These are phyloP conservation scores for Gnathonemus echidnorhynchus DNA, from an alignment of 2,113 vertebrate species.

Conservation along the genomic window DNA sequence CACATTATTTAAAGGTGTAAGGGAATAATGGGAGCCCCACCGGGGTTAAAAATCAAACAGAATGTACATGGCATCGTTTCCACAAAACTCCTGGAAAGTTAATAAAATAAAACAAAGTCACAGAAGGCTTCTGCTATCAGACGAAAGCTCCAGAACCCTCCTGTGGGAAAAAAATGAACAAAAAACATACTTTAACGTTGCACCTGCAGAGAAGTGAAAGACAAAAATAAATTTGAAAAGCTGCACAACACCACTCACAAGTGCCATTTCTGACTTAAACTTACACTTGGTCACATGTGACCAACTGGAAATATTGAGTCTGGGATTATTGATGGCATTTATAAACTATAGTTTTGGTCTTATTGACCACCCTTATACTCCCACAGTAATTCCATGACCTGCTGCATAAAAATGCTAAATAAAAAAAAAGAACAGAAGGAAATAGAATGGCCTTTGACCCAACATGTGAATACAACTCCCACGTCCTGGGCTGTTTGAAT, in stretches of 20 bases:
- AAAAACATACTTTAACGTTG: neutral
- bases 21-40: neutral
- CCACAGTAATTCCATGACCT: neutral
- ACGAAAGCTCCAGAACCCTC: neutral
- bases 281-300: neutral
- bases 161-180: neutral
- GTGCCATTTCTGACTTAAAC: neutral
- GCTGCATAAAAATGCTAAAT: neutral
- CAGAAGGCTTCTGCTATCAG: neutral
- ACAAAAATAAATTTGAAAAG: neutral
- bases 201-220: neutral
- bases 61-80: neutral
- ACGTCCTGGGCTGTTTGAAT: neutral
- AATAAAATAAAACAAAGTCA: neutral
- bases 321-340: neutral
- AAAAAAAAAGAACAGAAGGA: neutral
- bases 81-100: neutral
- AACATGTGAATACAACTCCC: neutral
- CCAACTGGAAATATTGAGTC: neutral
- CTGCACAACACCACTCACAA: neutral
- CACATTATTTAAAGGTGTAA: neutral
- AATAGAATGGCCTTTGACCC: neutral
- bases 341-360: neutral
- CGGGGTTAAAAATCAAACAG: neutral
- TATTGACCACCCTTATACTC: neutral